phyloP scores from a whole-genome alignment of 1,140 invertebrate species.

The Plodia interpunctella region DNA sequence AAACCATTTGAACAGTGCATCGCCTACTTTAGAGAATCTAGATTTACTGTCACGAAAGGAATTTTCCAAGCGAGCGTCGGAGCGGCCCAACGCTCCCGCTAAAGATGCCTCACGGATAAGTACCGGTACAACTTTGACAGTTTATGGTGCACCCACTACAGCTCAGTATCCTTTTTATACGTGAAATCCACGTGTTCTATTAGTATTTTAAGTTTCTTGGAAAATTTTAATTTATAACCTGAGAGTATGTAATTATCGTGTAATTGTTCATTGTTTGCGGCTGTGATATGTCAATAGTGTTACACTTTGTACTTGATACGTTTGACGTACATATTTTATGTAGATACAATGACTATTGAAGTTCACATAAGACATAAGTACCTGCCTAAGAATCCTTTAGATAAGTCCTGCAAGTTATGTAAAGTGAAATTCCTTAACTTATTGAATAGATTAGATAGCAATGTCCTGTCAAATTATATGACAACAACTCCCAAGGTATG shows the following conservation, averaged over 20 bases:
- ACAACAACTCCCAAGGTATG: conserved; percentile 65
- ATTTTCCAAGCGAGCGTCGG: conserved; percentile 72
- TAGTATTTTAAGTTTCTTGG: conserved; percentile 17
- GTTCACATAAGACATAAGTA: no score
- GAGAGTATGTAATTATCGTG: background rate
- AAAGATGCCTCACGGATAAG: conserved; percentile 46
- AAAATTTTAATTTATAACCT: background rate
- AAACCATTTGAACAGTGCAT: conserved; percentile 78
- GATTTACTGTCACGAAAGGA: conserved; percentile 80
- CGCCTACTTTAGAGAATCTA: conserved; percentile 77
- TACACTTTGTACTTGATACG: background rate
- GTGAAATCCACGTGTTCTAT: conserved; percentile 50
- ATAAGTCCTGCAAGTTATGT: background rate
- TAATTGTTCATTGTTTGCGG: conserved; percentile 5
- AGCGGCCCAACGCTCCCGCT: conserved; percentile 39
- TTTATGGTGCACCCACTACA: conserved; percentile 50
- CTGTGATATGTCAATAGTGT: background rate
- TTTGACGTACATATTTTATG: background rate
- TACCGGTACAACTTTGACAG: conserved; percentile 55
- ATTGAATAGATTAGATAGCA: conserved; percentile 64
- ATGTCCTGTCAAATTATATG: conserved; percentile 70
- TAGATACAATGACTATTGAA: background rate
- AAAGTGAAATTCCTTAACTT: conserved; percentile 35
- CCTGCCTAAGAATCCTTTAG: no score
- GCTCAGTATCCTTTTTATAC: conserved; percentile 64